Evolutionary conservation across 2,113 vertebrate species (phyloP), one percentile per base, ranked within the genome.

Genomic region (Carollia perspicillata): DNA sequence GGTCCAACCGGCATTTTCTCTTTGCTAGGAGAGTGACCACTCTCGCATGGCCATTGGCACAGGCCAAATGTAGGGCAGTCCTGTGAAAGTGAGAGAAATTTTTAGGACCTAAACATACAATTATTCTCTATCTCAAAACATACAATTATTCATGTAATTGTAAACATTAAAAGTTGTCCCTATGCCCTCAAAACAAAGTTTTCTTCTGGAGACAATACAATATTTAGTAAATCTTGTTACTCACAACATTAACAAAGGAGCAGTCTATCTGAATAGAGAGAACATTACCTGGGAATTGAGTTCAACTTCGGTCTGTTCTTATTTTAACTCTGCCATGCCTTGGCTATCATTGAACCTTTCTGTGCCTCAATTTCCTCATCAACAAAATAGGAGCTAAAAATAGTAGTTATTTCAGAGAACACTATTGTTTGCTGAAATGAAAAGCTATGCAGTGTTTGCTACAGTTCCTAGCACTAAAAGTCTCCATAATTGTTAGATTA

Each of bases 21-120:
- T 90, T 99, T 99, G 94, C 97, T 99, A 89, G 99, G 98, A 81
- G 99, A n/a, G n/a, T n/a, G n/a, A n/a, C n/a, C n/a, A n/a, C n/a
- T n/a, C n/a, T n/a, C n/a, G n/a, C n/a, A n/a, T n/a, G n/a, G n/a
- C n/a, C n/a, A n/a, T n/a, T n/a, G n/a, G n/a, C n/a, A n/a, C n/a
- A n/a, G n/a, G n/a, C n/a, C n/a, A n/a, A n/a, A n/a, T n/a, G n/a
- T n/a, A n/a, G n/a, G n/a, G n/a, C n/a, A n/a, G n/a, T n/a, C n/a
- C n/a, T n/a, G n/a, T n/a, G n/a, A n/a, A n/a, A n/a, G n/a, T n/a
- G n/a, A n/a, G n/a, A n/a, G n/a, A n/a, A n/a, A n/a, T n/a, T n/a
- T n/a, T n/a, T n/a, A n/a, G n/a, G n/a, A n/a, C n/a, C n/a, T n/a
- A n/a, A 5, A 84, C 42, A 42, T 42, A 42, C 42, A 42, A 42